Evolutionary conservation across 92 coral and sea anemone species (phyloP).

Genomic region (Hydrozoanthus gracilis): DNA sequence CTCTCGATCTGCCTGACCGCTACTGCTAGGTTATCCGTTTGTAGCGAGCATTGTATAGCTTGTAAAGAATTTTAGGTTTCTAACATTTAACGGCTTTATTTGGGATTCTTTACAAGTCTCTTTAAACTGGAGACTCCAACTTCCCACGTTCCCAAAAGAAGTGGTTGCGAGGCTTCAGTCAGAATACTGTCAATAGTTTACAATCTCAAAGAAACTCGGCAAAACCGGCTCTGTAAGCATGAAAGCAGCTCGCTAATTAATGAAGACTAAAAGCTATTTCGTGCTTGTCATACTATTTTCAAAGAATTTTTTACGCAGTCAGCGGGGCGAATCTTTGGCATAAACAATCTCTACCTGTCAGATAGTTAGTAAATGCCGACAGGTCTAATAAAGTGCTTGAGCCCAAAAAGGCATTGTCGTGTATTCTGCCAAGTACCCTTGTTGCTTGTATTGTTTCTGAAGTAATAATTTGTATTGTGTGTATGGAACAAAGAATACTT

Average conservation of each 20-base stretch:
- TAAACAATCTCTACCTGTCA: constrained; percentile 9
- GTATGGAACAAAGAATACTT: background rate
- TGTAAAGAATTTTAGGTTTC: too few relatives aligned
- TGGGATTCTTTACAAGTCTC: too few relatives aligned
- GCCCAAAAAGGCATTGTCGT: background rate
- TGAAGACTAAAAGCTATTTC: constrained; percentile 9
- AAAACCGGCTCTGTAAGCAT: background rate
- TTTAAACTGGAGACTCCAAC: too few relatives aligned
- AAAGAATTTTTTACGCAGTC: background rate
- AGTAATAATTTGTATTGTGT: background rate
- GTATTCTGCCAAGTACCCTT: background rate
- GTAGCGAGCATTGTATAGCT: too few relatives aligned
- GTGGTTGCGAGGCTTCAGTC: too few relatives aligned
- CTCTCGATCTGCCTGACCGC: too few relatives aligned
- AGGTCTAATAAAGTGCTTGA: background rate
- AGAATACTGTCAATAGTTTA: too few relatives aligned
- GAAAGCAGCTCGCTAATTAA: background rate
- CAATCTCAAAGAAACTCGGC: too few relatives aligned
- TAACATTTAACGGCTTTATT: too few relatives aligned
- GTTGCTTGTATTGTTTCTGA: background rate
- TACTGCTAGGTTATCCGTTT: too few relatives aligned
- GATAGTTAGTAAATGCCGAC: background rate
- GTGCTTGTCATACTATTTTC: constrained; percentile 3
- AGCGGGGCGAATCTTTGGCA: constrained; percentile 10
- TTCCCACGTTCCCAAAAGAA: too few relatives aligned